A percentile compares a stretch with the other conserved stretches of the same genome.
Evolutionary conservation across 2,113 vertebrate species (phyloP).

Genomic region (Vombatus ursinus): DNA sequence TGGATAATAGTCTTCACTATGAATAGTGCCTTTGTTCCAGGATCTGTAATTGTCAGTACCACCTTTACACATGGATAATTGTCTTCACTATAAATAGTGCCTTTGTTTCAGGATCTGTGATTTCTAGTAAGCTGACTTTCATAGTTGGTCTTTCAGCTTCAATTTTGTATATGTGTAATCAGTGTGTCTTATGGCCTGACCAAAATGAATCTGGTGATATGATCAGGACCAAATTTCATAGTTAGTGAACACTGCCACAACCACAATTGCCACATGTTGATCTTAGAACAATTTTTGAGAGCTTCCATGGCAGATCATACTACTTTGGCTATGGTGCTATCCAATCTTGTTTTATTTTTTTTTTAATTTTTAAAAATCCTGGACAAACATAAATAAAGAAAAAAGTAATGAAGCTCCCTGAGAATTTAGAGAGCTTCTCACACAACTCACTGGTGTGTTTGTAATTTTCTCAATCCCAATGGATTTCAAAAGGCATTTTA

Average conservation of each 20-base stretch:
- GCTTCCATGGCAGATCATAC: neutral
- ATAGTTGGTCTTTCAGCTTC: neutral
- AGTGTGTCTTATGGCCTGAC: neutral
- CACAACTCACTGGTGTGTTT: neutral
- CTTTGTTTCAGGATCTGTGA: neutral
- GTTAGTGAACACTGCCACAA: neutral
- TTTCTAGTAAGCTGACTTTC: neutral
- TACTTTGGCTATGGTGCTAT: neutral
- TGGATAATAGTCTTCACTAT: neutral
- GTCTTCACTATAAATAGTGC: too few species aligned
- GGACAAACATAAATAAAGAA: neutral
- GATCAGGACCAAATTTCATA: neutral
- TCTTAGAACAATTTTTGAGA: neutral
- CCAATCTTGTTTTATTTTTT: neutral
- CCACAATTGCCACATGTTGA: neutral
- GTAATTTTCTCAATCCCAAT: neutral
- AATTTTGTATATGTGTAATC: neutral
- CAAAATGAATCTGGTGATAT: neutral
- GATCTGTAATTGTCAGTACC: neutral
- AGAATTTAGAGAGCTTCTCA: neutral
- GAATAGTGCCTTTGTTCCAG: neutral
- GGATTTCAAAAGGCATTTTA: neutral
- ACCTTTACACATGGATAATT: too few species aligned
- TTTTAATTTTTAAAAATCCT: neutral
- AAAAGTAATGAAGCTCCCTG: neutral